These are phyloP conservation scores for Sebastes minor DNA, from an alignment of 2,797 vertebrate genomes.

Conservation along the genomic window DNA sequence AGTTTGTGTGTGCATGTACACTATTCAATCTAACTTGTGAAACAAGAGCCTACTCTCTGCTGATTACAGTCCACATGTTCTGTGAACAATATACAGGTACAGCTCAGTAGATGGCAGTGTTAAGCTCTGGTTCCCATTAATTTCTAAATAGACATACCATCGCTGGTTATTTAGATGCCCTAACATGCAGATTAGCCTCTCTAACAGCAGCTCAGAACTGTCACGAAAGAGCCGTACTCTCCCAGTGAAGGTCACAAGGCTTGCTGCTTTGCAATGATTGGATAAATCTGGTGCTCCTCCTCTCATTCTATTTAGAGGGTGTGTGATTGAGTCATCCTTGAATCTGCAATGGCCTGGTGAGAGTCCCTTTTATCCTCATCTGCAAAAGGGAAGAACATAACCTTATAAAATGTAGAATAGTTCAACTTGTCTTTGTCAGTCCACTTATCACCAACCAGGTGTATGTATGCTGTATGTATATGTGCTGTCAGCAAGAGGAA, in stretches of 20 bases:
- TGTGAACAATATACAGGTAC: not conserved
- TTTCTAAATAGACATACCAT: not conserved
- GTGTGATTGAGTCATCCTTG: conserved; percentile 63
- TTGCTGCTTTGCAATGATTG: conserved; percentile 51
- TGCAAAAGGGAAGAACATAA: not conserved
- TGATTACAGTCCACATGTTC: not conserved
- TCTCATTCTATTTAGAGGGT: conserved; percentile 64
- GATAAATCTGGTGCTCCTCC: conserved; percentile 43
- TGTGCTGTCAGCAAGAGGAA: not conserved
- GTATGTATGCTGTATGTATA: not conserved
- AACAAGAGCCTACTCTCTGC: not conserved
- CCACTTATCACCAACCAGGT: not conserved
- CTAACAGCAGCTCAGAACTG: not conserved
- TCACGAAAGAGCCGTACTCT: conserved; percentile 3
- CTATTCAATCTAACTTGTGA: fast-evolving
- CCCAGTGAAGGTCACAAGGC: conserved; percentile 54
- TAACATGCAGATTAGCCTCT: not conserved
- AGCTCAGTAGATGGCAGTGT: not conserved
- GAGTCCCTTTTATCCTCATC: conserved; percentile 7
- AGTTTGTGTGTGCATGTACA: not conserved
- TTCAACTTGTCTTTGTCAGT: not conserved
- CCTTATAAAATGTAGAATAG: not conserved
- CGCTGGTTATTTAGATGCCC: not conserved
- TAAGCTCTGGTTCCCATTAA: not conserved
- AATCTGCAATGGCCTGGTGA: conserved; percentile 26